Evolutionary conservation across 2,797 vertebrate species (phyloP), one percentile per base, ranked within the genome.

Genomic region (Amniataba percoides): DNA sequence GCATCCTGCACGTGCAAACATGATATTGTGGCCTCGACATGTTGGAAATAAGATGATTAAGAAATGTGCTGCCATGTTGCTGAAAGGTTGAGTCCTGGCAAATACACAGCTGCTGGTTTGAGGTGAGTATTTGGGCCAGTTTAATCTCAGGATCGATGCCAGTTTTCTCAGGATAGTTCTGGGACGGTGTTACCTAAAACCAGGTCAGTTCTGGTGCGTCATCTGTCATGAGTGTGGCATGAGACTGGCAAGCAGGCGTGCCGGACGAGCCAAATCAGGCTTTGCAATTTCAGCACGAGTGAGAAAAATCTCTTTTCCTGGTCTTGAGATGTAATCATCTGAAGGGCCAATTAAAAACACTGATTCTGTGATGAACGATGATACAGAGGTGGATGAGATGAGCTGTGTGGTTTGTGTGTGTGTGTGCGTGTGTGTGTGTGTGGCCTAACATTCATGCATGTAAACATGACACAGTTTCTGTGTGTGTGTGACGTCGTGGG

Each of bases 401-500:
- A 85, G 85, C 55, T 65, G 46, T 56, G 77, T 39, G 2, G 60
- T 45, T 5, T 59, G 64, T 48, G 55, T 21, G n/a, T 59, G 48
- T 58, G 65, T 81, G 62, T 62, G 61, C 52, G 84, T 31, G 27
- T 31, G 27, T 3, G 21, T 68, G 55, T 66, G 69, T 56, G 63
- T n/a, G n/a, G n/a, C n/a, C n/a, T 73, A 63, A 78, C 84, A 80
- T 62, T 62, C 82, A 82, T 70, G 73, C 75, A 10, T 82, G 77
- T 77, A 84, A 84, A 83, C 71, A 77, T 48, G 56, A 49, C 61
- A 42, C 69, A 59, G 4, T 46, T 61, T 13, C 27, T 31, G 27
- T 31, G 27, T 3, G 21, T 68, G 55, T 66, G 69, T 56, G 63
- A 31, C 10, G 1, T 53, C 27, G 2, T 25, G 1, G 46, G 31